phyloP scores from a whole-genome alignment of 2,888 invertebrate species.

The Cryptus viduatorius region DNA sequence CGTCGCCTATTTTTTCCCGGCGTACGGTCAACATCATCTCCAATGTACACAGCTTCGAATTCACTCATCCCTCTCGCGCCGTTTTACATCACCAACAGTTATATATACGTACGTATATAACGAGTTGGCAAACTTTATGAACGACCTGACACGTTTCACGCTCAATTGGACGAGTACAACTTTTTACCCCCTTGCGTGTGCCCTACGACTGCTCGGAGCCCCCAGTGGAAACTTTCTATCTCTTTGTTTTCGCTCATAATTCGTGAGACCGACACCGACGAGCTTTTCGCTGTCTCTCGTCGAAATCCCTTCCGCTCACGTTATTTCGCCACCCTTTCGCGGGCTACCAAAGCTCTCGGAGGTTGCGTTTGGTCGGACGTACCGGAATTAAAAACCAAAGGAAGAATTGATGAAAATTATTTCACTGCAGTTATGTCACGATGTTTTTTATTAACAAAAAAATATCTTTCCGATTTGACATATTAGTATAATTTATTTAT shows the following conservation, averaged over 20 bases:
- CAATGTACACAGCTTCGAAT: slow-evolving; percentile 79
- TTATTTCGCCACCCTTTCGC: slow-evolving; percentile 51
- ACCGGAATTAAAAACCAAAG: slow-evolving; percentile 50
- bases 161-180: slow-evolving; percentile 75
- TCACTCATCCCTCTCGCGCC: slow-evolving; percentile 60
- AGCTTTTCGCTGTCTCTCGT: slow-evolving; percentile 69
- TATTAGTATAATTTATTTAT: too few relatives aligned
- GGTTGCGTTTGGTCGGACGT: slow-evolving; percentile 60
- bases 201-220: slow-evolving; percentile 43
- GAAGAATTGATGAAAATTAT: slow-evolving; percentile 30
- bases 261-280: slow-evolving; percentile 71
- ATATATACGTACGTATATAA: slow-evolving; percentile 38
- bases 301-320: slow-evolving; percentile 59
- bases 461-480: too few relatives aligned
- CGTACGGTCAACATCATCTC: slow-evolving; percentile 80
- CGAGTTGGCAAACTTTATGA: slow-evolving; percentile 59
- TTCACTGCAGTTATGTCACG: slow-evolving; percentile 2
- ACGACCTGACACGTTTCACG: slow-evolving; percentile 75
- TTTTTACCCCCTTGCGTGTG: slow-evolving; percentile 44
- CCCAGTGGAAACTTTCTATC: slow-evolving; percentile 75
- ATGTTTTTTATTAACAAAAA: background rate
- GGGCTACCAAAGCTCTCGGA: slow-evolving; percentile 20
- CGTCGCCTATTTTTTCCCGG: slow-evolving; percentile 63
- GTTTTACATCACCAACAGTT: slow-evolving; percentile 38
- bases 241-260: slow-evolving; percentile 81